A percentile compares a stretch with the other conserved stretches of the same genome.
phyloP scores from a whole-genome alignment of 1,140 invertebrate species.

The Apis dorsata region DNA sequence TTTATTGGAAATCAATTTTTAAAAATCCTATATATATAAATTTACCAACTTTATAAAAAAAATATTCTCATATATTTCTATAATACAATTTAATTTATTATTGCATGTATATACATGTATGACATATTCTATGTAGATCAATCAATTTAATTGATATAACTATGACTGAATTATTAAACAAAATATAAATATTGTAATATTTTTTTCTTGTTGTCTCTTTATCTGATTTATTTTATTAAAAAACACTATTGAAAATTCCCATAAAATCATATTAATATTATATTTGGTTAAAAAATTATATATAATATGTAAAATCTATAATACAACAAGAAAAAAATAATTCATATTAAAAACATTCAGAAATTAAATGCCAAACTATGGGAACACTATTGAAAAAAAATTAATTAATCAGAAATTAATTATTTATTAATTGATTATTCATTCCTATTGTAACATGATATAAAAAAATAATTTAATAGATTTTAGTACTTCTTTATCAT shows the following conservation, averaged over 20 bases:
- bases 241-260: neutral
- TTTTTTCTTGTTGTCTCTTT: conserved; percentile 36
- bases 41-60: neutral
- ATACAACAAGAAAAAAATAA: conserved; percentile 26
- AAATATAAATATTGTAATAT: conserved; percentile 10
- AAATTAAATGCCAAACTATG: conserved; percentile 42
- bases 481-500: conserved; percentile 24
- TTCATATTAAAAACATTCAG: conserved; percentile 3
- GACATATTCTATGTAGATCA: neutral
- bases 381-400: conserved; percentile 41
- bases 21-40: neutral
- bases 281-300: neutral
- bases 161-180: neutral
- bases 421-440: conserved; percentile 29
- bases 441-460: conserved; percentile 34
- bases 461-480: conserved; percentile 23
- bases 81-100: conserved; percentile 10
- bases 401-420: neutral
- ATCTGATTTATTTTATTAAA: conserved; percentile 25
- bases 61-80: neutral
- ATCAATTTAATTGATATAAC: conserved; percentile 10
- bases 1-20: neutral
- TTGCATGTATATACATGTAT: neutral
- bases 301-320: conserved; percentile 2
- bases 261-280: conserved; percentile 1